These are phyloP conservation scores for Propithecus perrieri DNA, from an alignment of 2,797 vertebrate species.

Conservation along the genomic window DNA sequence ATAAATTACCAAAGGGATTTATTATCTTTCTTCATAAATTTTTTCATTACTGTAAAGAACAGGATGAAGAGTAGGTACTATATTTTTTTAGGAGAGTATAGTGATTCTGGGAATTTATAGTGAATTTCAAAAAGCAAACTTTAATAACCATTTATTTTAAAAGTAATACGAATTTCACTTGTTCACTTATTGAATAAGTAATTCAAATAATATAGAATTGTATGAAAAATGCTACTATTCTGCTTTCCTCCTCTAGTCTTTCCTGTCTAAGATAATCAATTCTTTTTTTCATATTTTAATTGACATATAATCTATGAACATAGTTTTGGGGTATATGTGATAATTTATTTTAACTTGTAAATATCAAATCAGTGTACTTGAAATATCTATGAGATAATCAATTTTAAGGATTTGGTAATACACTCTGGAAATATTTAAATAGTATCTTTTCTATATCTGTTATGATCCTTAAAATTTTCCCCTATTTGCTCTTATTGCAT, in stretches of 20 bases:
- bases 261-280: neutral
- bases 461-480: neutral
- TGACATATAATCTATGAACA: too few relatives aligned
- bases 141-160: neutral
- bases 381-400: neutral
- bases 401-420: neutral
- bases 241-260: neutral
- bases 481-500: neutral
- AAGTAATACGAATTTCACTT: neutral
- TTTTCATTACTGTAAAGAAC: neutral
- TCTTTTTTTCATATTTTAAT: too few relatives aligned
- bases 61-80: neutral
- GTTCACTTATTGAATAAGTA: neutral
- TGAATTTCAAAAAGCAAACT: neutral
- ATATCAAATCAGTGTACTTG: neutral
- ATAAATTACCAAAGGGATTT: neutral
- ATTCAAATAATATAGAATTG: neutral
- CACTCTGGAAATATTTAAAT: neutral
- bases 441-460: neutral
- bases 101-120: neutral
- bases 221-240: neutral
- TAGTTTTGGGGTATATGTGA: neutral
- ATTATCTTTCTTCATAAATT: neutral
- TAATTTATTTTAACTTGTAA: neutral
- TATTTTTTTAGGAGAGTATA: neutral